These are phyloP conservation scores for Myodes glareolus DNA, from an alignment of 2,113 vertebrate species.

Conservation along the genomic window DNA sequence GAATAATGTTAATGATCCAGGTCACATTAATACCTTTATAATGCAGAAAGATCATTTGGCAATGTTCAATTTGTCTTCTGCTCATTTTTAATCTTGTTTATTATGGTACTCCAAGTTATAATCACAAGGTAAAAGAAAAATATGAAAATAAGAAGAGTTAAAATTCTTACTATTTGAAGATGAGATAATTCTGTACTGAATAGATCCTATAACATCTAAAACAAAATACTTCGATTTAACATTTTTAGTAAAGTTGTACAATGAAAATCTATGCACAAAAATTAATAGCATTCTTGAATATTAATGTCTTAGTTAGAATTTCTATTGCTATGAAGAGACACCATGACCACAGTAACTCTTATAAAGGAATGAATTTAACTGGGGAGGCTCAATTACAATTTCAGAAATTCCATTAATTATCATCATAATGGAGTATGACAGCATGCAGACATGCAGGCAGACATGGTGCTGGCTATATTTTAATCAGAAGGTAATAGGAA, in stretches of 20 bases:
- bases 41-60: too few relatives aligned
- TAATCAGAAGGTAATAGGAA: too few relatives aligned
- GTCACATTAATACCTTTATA: not conserved
- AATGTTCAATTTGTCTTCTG: not conserved
- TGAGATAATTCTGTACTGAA: too few relatives aligned
- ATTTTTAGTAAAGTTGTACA: not conserved
- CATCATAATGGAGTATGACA: not conserved
- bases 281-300: not conserved
- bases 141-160: not conserved
- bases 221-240: not conserved
- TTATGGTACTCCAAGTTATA: not conserved
- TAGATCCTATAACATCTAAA: not conserved
- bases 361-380: too few relatives aligned
- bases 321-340: too few relatives aligned
- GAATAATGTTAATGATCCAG: not conserved
- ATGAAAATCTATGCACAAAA: not conserved
- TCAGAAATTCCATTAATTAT: not conserved
- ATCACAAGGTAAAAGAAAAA: not conserved
- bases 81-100: not conserved
- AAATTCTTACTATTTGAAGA: not conserved
- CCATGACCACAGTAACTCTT: too few relatives aligned
- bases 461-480: too few relatives aligned
- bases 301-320: not conserved
- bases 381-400: not conserved
- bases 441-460: too few relatives aligned